Conservation (phyloP, 2,888 invertebrate species). For the Tanytarsus gracilentus region DNA sequence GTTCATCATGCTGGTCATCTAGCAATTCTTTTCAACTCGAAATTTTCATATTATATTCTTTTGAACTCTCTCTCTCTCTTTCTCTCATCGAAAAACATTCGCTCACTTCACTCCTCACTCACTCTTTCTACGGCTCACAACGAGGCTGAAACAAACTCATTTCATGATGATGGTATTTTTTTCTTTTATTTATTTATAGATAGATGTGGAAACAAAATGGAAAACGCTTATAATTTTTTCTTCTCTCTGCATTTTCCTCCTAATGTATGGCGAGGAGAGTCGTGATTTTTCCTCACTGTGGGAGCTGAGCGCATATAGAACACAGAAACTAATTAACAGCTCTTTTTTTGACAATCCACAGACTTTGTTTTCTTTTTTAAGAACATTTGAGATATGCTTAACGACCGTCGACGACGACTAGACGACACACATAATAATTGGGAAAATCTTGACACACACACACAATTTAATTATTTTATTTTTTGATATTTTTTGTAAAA, state of each 20-base stretch:
- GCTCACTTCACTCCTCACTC: background rate
- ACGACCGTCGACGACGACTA: too few relatives aligned
- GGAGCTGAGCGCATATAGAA: background rate
- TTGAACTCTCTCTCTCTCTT: too few relatives aligned
- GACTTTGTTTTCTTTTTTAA: slow-evolving; percentile 10
- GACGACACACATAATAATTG: too few relatives aligned
- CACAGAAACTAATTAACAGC: slow-evolving; percentile 16
- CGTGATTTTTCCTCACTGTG: background rate
- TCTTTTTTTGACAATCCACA: slow-evolving; percentile 10
- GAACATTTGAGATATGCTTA: too few relatives aligned
- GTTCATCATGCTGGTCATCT: too few relatives aligned
- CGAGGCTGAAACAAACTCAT: too few relatives aligned
- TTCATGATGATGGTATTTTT: slow-evolving; percentile 11
- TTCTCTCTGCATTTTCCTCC: slow-evolving; percentile 4
- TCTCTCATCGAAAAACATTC: too few relatives aligned
- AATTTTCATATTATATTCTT: too few relatives aligned
- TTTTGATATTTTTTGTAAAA: too few relatives aligned
- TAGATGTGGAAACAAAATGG: slow-evolving; percentile 29
- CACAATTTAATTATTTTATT: too few relatives aligned
- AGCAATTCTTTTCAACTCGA: too few relatives aligned
- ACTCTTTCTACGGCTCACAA: background rate
- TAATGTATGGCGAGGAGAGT: background rate
- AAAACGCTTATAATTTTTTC: slow-evolving; percentile 18
- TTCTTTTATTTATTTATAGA: slow-evolving; percentile 22
- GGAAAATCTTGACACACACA: too few relatives aligned